A percentile compares a stretch with the other conserved stretches of the same genome.
These are phyloP conservation scores for Cenopis cana DNA, from an alignment of 2,888 invertebrate genomes.

Conservation along the genomic window DNA sequence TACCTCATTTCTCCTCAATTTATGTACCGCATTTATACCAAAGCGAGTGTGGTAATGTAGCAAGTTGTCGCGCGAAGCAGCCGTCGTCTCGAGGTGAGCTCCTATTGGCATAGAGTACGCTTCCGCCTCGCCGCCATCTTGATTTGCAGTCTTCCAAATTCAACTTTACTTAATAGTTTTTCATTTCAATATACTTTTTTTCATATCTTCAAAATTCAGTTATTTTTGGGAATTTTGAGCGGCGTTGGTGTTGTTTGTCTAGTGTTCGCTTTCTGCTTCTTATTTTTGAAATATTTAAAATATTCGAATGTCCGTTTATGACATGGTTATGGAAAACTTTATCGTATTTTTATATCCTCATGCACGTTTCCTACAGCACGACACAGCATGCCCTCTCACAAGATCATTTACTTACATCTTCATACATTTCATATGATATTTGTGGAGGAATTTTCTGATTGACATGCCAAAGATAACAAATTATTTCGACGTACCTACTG, in stretches of 20 bases:
- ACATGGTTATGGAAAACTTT: background rate
- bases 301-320: too few relatives aligned
- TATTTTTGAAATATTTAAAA: constrained; percentile 9
- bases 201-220: background rate
- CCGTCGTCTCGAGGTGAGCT: constrained; percentile 44
- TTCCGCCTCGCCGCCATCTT: constrained; percentile 41
- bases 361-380: constrained; percentile 11
- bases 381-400: constrained; percentile 11
- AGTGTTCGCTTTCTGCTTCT: constrained; percentile 44
- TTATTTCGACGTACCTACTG: too few relatives aligned
- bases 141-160: constrained; percentile 26
- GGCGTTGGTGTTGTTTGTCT: constrained; percentile 33
- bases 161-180: background rate
- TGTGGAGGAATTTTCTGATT: constrained; percentile 3
- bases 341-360: background rate
- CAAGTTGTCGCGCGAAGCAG: constrained; percentile 14
- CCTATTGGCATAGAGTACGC: constrained; percentile 44
- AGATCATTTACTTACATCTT: background rate
- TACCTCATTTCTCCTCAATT: too few relatives aligned
- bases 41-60: constrained; percentile 22
- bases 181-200: background rate
- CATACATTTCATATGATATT: constrained; percentile 7
- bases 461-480: background rate
- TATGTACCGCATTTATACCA: constrained; percentile 4
- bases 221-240: constrained; percentile 25